Evolutionary conservation across 2,888 invertebrate genomes (phyloP), one percentile per base, ranked within the genome.

Genomic region (Hypena proboscidalis): DNA sequence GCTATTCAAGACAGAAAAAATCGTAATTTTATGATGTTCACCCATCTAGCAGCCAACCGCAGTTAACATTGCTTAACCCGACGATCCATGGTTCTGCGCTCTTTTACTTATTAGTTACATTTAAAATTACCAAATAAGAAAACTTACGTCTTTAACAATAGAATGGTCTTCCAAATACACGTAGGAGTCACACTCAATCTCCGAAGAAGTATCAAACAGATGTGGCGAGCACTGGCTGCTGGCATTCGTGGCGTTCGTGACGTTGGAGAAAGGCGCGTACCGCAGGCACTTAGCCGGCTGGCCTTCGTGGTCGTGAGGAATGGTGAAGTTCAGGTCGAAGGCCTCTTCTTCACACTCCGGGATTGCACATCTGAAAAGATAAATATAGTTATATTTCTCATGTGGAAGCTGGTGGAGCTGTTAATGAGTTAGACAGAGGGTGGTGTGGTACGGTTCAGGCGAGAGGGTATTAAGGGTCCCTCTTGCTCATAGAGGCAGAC

Each of bases 101-200:
- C n/a, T n/a, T n/a, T n/a, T n/a, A n/a, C n/a, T n/a, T n/a, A n/a
- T n/a, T n/a, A n/a, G n/a, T n/a, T n/a, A n/a, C n/a, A n/a, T n/a
- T n/a, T n/a, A n/a, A n/a, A n/a, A 7, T n/a, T 22, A 8, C n/a
- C 21, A n/a, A 7, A 22, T 7, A 22, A 3, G n/a, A 3, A n/a
- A 2, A n/a, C 76, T 69, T 32, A 90, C 90, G 79, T 90, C 90
- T 60, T 89, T 86, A 1, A 90, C 90, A 36, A 90, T 89, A 23
- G 90, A 90, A 61, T 90, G 86, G 2, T 82, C 76, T 50, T 90
- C 89, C 37, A 83, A 70, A 53, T 90, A 90, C 2, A 87, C 78
- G 21, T 74, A 90, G 0, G 81, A 73, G 14, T 87, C 83, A 43
- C 90, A 90, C 2, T 75, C 73, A 0, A 90, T 72, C 46, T 80